phyloP scores from a whole-genome alignment of 2,797 vertebrate genomes.

The Babyrousa celebensis region DNA sequence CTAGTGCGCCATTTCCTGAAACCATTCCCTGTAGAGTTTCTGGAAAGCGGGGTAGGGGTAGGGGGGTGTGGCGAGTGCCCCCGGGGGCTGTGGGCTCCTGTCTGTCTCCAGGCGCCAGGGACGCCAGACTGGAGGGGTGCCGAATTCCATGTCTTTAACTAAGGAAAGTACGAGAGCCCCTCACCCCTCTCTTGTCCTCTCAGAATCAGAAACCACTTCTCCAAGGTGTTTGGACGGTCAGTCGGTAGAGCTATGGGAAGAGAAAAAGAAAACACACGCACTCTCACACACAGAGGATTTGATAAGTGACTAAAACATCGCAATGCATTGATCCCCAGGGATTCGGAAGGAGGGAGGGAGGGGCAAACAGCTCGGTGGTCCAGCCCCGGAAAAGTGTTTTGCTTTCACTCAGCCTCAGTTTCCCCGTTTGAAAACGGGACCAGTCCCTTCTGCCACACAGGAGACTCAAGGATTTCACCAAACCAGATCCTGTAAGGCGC shows the following conservation, averaged over 20 bases:
- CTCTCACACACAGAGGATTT: slow-evolving; percentile 52
- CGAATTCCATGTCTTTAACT: neutral
- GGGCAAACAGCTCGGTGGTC: neutral
- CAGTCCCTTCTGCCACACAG: neutral
- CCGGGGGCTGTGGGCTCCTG: neutral
- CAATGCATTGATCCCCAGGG: neutral
- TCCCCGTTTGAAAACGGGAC: slow-evolving; percentile 29
- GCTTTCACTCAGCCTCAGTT: slow-evolving; percentile 76
- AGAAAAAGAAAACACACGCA: slow-evolving; percentile 61
- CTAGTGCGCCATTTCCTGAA: slow-evolving; percentile 76
- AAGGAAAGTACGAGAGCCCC: slow-evolving; percentile 45
- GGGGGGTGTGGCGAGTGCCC: neutral
- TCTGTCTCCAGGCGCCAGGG: neutral
- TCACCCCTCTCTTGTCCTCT: slow-evolving; percentile 81
- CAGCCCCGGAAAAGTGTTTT: neutral
- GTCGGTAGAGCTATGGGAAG: slow-evolving; percentile 67
- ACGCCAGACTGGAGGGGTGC: neutral
- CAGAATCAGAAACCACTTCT: slow-evolving; percentile 75
- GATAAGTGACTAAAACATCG: slow-evolving; percentile 45
- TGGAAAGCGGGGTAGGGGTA: neutral
- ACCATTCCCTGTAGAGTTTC: neutral
- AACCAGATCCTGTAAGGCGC: neutral
- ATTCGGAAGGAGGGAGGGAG: neutral
- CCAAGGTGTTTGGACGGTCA: slow-evolving; percentile 76
- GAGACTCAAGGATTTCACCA: slow-evolving; percentile 46